Conservation (phyloP, 2,113 vertebrate species). For the Crotalus tigris region DNA sequence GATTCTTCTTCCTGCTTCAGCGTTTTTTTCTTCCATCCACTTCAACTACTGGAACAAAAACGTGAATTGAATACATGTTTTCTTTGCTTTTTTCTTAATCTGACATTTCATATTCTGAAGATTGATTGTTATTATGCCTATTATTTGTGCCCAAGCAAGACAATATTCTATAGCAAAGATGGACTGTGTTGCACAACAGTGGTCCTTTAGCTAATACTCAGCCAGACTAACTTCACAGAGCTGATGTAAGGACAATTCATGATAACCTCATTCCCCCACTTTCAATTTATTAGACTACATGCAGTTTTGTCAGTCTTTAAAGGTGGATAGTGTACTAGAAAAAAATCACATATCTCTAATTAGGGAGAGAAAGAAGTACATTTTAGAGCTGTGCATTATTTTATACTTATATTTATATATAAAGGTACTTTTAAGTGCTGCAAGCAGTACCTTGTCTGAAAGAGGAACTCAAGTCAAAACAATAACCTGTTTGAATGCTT, state of each 20-base stretch:
- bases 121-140: not conserved
- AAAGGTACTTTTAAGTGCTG: not conserved
- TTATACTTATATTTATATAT: not conserved
- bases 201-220: not conserved
- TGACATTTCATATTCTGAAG: slow-evolving; percentile 11
- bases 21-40: not conserved
- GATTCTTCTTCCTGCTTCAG: not conserved
- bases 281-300: not conserved
- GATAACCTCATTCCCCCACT: not conserved
- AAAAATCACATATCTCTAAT: not conserved
- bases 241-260: not conserved
- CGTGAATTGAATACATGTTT: not conserved
- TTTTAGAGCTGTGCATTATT: not conserved
- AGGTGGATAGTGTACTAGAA: not conserved
- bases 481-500: not conserved
- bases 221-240: not conserved
- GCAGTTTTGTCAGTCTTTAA: not conserved
- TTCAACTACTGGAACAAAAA: slow-evolving; percentile 23
- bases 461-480: not conserved
- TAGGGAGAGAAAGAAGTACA: not conserved
- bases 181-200: not conserved
- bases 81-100: not conserved
- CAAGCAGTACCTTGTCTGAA: not conserved
- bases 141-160: not conserved
- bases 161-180: not conserved